Base-by-base conservation (phyloP, 2,113 vertebrate genomes). In the Bagarius yarrelli region DNA sequence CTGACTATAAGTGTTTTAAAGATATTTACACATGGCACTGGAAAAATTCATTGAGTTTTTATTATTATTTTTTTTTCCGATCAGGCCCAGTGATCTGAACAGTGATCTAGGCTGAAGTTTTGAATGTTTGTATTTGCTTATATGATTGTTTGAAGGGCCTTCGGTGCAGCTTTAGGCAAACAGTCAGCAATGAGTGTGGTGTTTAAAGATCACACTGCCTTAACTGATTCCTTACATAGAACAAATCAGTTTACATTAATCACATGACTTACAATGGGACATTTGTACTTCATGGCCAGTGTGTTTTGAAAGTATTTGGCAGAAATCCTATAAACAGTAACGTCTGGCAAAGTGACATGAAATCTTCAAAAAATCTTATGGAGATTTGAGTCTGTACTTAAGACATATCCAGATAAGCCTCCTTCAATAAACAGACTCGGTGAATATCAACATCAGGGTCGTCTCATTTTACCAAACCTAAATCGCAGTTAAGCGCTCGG, bases 41-140 rank as follows among this genome's bases (percentile, higher is more conserved):
- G 78, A 86, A 84, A 76, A 78, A 69, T 52, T 25, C 55, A 84
- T 81, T 70, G 73, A 85, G 69, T 80, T 80, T 82, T 40, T 40
- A 8, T 47, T 47, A 8, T 47, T 1, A 1, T 11, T 11, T 11
- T 47, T 73, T 80, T 76, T 73, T 50, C 55, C 57, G 70, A 59
- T 79, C 76, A 55, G 67, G 79, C 83, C 80, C 80, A 85, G n/a
- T n/a, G n/a, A 85, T 44, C 53, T 78, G 83, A 85, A 87, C 84
- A 83, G 40, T 69, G 81, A 74, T 74, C 76, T 76, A 40, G 32
- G 72, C 77, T 85, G 72, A 82, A 74, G 36, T 57, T 53, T 72
- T 64, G 82, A 78, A 81, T 86, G 75, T 85, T 84, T 84, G 78
- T 67, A 74, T 81, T 84, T 74, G 72, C 78, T 85, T 82, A 81